These are phyloP conservation scores for Pollimyrus isidori DNA, from an alignment of 2,113 vertebrate genomes.

Conservation along the genomic window DNA sequence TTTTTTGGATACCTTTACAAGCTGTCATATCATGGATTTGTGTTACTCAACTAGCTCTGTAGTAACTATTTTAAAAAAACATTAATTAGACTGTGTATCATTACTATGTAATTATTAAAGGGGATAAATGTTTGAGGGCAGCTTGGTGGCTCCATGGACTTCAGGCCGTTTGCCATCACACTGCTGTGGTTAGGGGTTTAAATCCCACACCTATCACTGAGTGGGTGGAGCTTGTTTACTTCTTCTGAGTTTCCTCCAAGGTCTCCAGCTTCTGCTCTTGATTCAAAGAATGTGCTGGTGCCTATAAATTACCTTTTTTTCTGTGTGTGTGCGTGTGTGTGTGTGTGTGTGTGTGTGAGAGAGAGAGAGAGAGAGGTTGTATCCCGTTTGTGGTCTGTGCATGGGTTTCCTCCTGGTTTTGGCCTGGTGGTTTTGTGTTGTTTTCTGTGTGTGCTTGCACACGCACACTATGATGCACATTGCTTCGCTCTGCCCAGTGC, in stretches of 20 bases:
- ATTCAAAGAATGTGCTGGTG: neutral
- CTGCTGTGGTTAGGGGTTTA: neutral
- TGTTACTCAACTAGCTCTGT: neutral
- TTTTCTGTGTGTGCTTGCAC: neutral
- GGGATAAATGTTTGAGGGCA: neutral
- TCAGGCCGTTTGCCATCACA: neutral
- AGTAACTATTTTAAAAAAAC: too few species aligned
- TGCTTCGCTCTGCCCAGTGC: neutral
- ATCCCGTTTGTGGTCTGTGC: neutral
- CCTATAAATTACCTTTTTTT: neutral
- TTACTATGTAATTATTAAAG: neutral
- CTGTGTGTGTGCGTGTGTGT: too few species aligned
- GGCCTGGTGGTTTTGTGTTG: neutral
- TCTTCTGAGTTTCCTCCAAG: neutral
- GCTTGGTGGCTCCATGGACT: neutral
- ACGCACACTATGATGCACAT: neutral
- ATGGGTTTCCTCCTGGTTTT: neutral
- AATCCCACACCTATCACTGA: neutral
- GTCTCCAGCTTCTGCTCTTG: neutral
- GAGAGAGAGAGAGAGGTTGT: too few species aligned
- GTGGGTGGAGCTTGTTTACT: neutral
- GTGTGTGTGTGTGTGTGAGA: too few species aligned
- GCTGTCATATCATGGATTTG: neutral
- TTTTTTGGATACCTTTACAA: slow-evolving; percentile 8
- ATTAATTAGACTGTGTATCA: neutral